Base-by-base conservation (phyloP, 2,888 invertebrate species). In the Plagodis dolabraria region DNA sequence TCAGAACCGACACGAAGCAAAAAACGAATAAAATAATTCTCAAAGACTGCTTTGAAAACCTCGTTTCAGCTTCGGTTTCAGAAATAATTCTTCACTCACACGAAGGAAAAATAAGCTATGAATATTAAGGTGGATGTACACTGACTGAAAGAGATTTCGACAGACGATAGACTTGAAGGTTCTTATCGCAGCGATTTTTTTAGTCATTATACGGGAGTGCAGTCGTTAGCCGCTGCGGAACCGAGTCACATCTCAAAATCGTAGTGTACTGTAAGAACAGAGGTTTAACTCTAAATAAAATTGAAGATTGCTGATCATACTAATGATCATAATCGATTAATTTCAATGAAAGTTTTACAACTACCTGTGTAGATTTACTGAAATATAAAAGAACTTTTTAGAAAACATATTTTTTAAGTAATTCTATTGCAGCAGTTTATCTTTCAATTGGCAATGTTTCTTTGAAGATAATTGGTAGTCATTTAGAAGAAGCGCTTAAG, bases 211-310 rank as follows among this genome's bases (percentile, higher is more conserved):
- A 53, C 47, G 47, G 49, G 9, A 63, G 56, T 67, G 69, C 69
- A 65, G 55, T 76, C 75, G 78, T 77, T 77, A 76, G 70, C 69
- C 57, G 46, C 57, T 35, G 50, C 42, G 10, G 10, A 57, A 51
- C 46, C 47, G 51, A 55, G 49, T 57, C 56, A 42, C 60, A 53
- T 56, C 48, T 38, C 46, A 5, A 43, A 22, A 11, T 33, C 11
- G 2, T 10, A 12, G 6, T 49, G n/a, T 44, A 55, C 42, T 9
- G 10, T 22, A 22, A 4, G 2, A 22, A 22, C 22, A 22, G 22
- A 22, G 22, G 22, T 22, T 22, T 22, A 22, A 22, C 22, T 22
- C 22, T 2, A 22, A 22, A 22, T 22, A 22, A 22, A 22, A 22
- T 22, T 22, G 22, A 22, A 1, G 22, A 4, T 22, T 2, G 22